A percentile compares a stretch with the other conserved stretches of the same genome.
phyloP scores from a whole-genome alignment of 2,888 invertebrate species.

The Anthoptus insignis region DNA sequence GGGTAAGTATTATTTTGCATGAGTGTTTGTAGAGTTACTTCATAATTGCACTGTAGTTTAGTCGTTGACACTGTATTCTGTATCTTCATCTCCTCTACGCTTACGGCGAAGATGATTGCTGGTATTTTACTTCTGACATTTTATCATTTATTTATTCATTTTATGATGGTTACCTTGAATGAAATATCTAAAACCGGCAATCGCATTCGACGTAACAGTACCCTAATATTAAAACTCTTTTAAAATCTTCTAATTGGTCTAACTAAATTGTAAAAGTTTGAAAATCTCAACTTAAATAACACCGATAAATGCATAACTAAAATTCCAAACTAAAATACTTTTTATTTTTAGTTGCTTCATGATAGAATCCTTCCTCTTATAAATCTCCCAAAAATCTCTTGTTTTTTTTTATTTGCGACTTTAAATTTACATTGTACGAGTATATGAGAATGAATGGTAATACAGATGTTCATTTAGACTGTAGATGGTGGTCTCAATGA shows the following conservation, averaged over 20 bases:
- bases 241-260: conserved; percentile 1
- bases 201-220: conserved; percentile 1
- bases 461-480: conserved; percentile 62
- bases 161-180: too few species aligned
- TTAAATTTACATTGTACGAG: not conserved
- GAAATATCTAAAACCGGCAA: not conserved
- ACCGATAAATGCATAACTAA: conserved; percentile 20
- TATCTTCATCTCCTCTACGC: conserved; percentile 20
- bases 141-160: not conserved
- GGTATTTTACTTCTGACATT: too few species aligned
- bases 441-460: conserved; percentile 25
- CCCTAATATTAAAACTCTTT: not conserved
- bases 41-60: conserved; percentile 40
- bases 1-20: conserved; percentile 72
- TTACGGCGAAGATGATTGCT: conserved; percentile 8
- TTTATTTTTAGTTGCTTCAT: conserved; percentile 30
- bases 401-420: conserved; percentile 17
- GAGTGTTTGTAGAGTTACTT: conserved; percentile 49
- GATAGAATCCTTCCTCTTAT: conserved; percentile 19
- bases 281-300: conserved; percentile 2
- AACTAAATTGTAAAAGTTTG: conserved; percentile 8
- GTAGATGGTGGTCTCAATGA: conserved; percentile 76
- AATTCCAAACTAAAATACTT: conserved; percentile 17
- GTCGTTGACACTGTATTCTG: conserved; percentile 3
- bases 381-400: not conserved